phyloP scores from a whole-genome alignment of 2,888 invertebrate species.

The Stenoptilia bipunctidactyla region DNA sequence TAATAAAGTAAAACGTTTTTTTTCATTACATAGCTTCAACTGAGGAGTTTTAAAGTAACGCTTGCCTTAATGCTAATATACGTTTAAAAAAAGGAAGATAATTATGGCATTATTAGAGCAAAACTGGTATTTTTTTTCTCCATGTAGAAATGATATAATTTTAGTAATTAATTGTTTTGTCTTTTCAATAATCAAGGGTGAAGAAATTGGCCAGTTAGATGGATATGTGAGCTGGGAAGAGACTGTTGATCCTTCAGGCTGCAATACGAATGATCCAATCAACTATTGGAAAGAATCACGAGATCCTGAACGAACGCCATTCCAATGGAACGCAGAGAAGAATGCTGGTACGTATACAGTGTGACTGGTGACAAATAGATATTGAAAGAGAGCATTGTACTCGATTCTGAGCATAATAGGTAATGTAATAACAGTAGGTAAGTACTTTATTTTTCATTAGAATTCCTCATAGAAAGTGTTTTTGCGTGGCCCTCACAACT shows the following conservation, averaged over 20 bases:
- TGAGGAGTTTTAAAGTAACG: too few relatives aligned
- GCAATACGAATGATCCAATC: conserved; percentile 74
- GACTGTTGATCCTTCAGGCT: conserved; percentile 76
- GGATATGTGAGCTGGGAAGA: conserved; percentile 76
- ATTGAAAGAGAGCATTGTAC: too few relatives aligned
- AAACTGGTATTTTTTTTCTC: background rate
- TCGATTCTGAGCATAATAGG: background rate
- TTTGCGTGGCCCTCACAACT: too few relatives aligned
- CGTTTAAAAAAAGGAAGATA: too few relatives aligned
- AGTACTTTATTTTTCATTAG: background rate
- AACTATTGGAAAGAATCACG: conserved; percentile 72
- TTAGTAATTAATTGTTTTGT: conserved; percentile 20
- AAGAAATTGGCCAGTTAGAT: conserved; percentile 86
- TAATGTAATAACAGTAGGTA: too few relatives aligned
- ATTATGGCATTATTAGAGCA: too few relatives aligned
- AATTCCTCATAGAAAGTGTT: too few relatives aligned
- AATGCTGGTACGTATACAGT: conserved; percentile 62
- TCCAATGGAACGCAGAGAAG: conserved; percentile 73
- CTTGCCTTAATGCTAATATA: too few relatives aligned
- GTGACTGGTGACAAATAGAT: too few relatives aligned
- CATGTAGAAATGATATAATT: background rate
- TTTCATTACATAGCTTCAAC: too few relatives aligned
- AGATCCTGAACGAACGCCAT: conserved; percentile 77
- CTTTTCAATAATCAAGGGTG: too few relatives aligned
- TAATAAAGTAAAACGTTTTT: too few relatives aligned